Evolutionary conservation across 2,113 vertebrate species (phyloP), one percentile per base, ranked within the genome.

Genomic region (Xiphophorus maculatus): DNA sequence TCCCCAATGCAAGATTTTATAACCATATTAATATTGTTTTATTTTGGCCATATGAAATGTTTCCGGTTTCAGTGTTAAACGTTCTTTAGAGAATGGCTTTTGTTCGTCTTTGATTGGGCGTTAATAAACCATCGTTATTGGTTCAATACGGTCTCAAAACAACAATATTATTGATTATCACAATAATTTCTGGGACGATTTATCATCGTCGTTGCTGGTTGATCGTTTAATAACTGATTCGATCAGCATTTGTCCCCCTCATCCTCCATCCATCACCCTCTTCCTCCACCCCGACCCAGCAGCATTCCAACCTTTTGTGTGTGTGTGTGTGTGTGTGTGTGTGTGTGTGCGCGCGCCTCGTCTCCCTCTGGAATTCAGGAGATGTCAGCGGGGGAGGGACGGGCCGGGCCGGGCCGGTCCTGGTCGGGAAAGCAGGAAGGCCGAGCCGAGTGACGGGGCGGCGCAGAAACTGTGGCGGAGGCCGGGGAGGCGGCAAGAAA

Each of bases 261-360:
- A 10, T 68, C 76, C 0, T 40, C 66, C 63, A 78, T 78, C 73
- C 62, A 12, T 70, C 66, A 73, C 75, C 76, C 74, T 74, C 78
- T 71, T 82, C 74, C 73, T 77, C 66, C 65, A 48, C 22, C 51
- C 66, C 44, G 40, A 65, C 66, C 69, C 71, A 66, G 63, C 87
- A 76, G 84, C 90, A 92, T 93, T 93, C 88, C 76, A 81, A 10
- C 9, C 89, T 79, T 89, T 92, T 92, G 87, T 91, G 82, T 25
- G 40, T 64, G 10, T 37, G 35, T 37, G 35, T 37, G 35, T 37
- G 35, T 0, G 35, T n/a, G n/a, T n/a, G n/a, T n/a, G 35, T 3
- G 35, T 37, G 35, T 37, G 35, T 37, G 35, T 0, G 35, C 6
- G 32, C 6, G 7, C 37, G 37, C 37, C 63, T 58, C 44, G 54